Base-by-base conservation (phyloP, 2,888 invertebrate genomes). In the Aphodius sticticus region DNA sequence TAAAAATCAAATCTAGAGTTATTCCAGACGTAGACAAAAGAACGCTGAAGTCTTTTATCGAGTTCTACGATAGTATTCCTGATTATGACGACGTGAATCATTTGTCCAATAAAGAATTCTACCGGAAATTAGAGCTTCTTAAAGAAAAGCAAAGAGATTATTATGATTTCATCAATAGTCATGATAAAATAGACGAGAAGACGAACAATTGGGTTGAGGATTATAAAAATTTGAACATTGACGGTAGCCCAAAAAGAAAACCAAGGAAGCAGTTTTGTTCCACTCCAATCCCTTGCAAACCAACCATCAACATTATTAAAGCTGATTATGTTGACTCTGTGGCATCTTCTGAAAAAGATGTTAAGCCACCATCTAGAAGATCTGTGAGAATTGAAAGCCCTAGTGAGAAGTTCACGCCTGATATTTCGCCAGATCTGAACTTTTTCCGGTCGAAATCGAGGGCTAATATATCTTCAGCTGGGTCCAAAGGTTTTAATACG, bases 11-110 rank as follows among this genome's bases (percentile, higher is more conserved):
- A 88, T 86, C 71, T 82, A 87, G 37, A 88, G 87, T 83, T 86
- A 90, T 84, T 81, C 85, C 87, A 4, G 82, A 89, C 69, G 86
- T 88, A 2, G 89, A 91, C 80, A 85, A 90, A 77, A 91, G 92
- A 76, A 90, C 92, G 69, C 89, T 92, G 75, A 89, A 90, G 80
- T 93, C 93, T 76, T 90, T 95, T 82, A 91, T 95, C 80, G 93
- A 95, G 80, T 95, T 96, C 87, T 93, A 94, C 84, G 92, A 93
- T 77, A 95, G 95, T 85, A 96, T 96, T 86, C 96, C 96, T 79
- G 95, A 96, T 86, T 96, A 96, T 83, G 92, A 92, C 80, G 95
- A 96, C 76, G 91, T 96, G 2, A 92, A 94, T 86, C 95, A 96
- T 88, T 89, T 96, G 82, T 93, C 95, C 0, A 93, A 93, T 81